Base-by-base conservation (phyloP, 2,113 vertebrate genomes). In the Bambusicola thoracicus region DNA sequence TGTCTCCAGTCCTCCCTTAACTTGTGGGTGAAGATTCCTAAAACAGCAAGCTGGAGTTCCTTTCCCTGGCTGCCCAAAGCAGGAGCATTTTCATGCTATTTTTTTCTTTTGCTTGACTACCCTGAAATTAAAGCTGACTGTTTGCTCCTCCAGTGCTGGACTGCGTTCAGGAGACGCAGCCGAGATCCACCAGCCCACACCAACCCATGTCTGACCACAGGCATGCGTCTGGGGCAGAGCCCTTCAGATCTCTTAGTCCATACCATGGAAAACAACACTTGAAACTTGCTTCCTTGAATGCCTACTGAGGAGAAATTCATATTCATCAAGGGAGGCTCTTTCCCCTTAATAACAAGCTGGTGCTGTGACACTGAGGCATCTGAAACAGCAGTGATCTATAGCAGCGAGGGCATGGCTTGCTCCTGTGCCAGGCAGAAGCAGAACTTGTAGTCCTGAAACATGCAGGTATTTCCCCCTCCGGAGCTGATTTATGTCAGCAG, bases 211-310 rank as follows among this genome's bases (percentile, higher is more conserved):
- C 36, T 91, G 75, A 75, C 32, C 66, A 46, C 1, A 4, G 29
- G n/a, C 34, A 27, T 8, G 36, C 1, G 1, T 46, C n/a, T 22
- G 16, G 13, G 24, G 12, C 55, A 85, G 70, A 89, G 76, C 61
- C 44, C 55, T 92, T 73, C 3, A 6, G 25, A 15, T 85, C 21
- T 77, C 55, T 61, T 93, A 62, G 22, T 0, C 0, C 34, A 14
- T 12, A 2, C 34, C 1, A 2, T 59, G 58, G 72, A 46, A 81
- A 34, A 30, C 25, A 80, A 53, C 24, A 14, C 63, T 85, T 62
- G 44, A 69, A 83, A 49, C 6, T 11, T 58, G 24, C 76, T 95
- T 90, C 87, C 87, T 67, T 90, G 87, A 94, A 87, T 90, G 94
- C 34, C 68, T 59, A 1, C 68, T 41, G 63, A 66, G 49, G 67